phyloP scores from a whole-genome alignment of 2,797 vertebrate species.

The Parotocinclus haroldoi region DNA sequence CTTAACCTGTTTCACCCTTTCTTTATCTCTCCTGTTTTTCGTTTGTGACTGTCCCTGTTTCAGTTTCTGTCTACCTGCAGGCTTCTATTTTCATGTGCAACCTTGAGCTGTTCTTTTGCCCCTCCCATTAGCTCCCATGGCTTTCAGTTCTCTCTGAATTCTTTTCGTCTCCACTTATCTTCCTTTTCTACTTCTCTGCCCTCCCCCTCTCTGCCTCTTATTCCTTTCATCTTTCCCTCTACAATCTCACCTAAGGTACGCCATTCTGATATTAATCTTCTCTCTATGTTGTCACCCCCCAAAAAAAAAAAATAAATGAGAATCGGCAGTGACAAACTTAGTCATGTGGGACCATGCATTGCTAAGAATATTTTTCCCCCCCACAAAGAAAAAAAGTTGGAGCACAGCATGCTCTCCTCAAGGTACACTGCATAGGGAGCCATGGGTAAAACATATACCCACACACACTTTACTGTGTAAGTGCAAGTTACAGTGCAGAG shows the following conservation, averaged over 20 bases:
- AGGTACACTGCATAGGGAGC: slow-evolving; percentile 20
- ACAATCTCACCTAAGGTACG: slow-evolving; percentile 20
- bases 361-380: background rate
- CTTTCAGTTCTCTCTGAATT: slow-evolving; percentile 22
- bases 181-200: slow-evolving; percentile 10
- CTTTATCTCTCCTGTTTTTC: slow-evolving; percentile 17
- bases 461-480: background rate
- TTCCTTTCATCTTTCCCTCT: slow-evolving; percentile 9
- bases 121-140: slow-evolving; percentile 29
- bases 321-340: slow-evolving; percentile 6
- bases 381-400: slow-evolving; percentile 26
- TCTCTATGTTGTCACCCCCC: slow-evolving; percentile 1
- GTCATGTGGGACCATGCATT: slow-evolving; percentile 6
- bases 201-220: background rate
- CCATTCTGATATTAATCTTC: slow-evolving; percentile 16
- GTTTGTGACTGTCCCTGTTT: background rate
- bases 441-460: slow-evolving; percentile 5
- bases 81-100: slow-evolving; percentile 34
- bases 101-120: slow-evolving; percentile 27
- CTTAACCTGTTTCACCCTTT: slow-evolving; percentile 12
- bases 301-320: slow-evolving; percentile 7
- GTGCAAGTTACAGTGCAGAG: slow-evolving; percentile 20
- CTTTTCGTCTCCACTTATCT: slow-evolving; percentile 33
- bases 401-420: slow-evolving; percentile 23
- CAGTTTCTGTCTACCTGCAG: slow-evolving; percentile 24